Evolutionary conservation across 2,113 vertebrate species (phyloP), one percentile per base, ranked within the genome.

Genomic region (Pollimyrus isidori): DNA sequence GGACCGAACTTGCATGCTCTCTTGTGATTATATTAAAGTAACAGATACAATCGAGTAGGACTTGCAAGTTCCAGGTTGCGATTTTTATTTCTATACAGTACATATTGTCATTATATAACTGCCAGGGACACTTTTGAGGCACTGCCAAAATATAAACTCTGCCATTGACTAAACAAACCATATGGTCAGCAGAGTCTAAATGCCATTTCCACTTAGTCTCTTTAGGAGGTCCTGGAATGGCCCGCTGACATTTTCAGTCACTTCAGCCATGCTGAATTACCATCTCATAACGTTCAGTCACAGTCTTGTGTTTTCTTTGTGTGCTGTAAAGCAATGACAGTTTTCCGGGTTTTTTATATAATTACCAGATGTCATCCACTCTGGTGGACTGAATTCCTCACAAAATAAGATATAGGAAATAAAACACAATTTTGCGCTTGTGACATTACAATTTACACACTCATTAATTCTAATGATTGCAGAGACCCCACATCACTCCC

Each of bases 141-240:
- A 15, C 73, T 94, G 95, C 95, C 95, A 96, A 94, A 94, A 93
- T 93, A 91, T 95, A 95, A 95, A 94, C 92, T 93, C 82, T 89
- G 90, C 93, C 92, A 96, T 96, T 95, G 95, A 95, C 95, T 95
- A 96, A 91, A 90, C 89, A 91, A 93, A 93, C 96, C 96, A 95
- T 95, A 95, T 96, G 95, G 95, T 95, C 94, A 95, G 92, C 92
- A 91, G 94, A 35, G 89, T 93, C 91, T 93, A 93, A 88, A 93
- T 93, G 94, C 93, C 95, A 93, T 95, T 94, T 96, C 92, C 92
- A 92, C 91, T 95, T 94, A 93, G 92, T 91, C 89, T 94, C 92
- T 93, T 94, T 88, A 92, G 92, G 93, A 95, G 94, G 93, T 92
- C 93, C 93, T 93, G 89, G 90, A 94, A 95, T 92, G 91, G 92